These are phyloP conservation scores for Stomorhina lunata DNA, from an alignment of 2,888 invertebrate genomes.

Conservation along the genomic window DNA sequence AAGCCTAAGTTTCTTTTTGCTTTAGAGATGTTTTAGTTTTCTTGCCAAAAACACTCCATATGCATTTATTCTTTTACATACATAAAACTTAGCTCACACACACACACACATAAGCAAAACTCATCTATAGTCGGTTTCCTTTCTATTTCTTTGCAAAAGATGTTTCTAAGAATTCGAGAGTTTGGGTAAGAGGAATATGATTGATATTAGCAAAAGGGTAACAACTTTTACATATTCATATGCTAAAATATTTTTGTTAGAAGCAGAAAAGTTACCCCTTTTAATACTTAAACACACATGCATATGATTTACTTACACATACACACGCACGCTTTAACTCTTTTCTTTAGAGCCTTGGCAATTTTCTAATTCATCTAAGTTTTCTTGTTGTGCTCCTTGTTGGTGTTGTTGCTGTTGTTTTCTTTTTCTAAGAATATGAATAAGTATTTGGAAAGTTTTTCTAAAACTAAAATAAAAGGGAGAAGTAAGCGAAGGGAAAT, in stretches of 20 bases:
- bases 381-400: too few species aligned
- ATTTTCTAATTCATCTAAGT: conserved; percentile 48
- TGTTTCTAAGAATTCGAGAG: not conserved
- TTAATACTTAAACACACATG: not conserved
- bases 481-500: not conserved
- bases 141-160: too few species aligned
- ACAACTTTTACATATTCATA: conserved; percentile 8
- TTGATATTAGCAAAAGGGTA: conserved; percentile 44
- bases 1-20: conserved; percentile 39
- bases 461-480: not conserved
- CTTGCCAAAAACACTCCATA: conserved; percentile 24
- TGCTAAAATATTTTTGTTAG: not conserved
- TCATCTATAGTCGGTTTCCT: too few species aligned
- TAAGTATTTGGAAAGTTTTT: conserved; percentile 1
- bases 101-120: too few species aligned
- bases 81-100: too few species aligned
- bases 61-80: not conserved
- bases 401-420: not conserved
- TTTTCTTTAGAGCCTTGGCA: not conserved
- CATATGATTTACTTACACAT: not conserved
- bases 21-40: conserved; percentile 52
- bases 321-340: not conserved
- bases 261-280: conserved; percentile 41
- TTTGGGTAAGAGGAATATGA: not conserved
- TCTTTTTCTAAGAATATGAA: not conserved